Percentiles rank a stretch among this genome's conserved stretches.
These are phyloP conservation scores for Erebia aethiops DNA, from an alignment of 2,888 invertebrate genomes.

Conservation along the genomic window DNA sequence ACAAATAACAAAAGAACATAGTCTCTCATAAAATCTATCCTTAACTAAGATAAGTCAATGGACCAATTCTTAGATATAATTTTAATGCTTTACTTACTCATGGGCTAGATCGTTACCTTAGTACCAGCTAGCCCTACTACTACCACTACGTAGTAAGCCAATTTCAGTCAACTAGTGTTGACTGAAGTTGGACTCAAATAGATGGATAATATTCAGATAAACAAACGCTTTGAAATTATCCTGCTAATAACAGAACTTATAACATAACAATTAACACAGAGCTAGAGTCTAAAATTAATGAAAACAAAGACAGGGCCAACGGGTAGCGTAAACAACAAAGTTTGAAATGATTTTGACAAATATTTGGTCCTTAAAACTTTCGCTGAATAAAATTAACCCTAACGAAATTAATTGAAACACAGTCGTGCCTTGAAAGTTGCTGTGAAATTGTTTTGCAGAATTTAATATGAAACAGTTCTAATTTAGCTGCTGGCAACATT, in stretches of 20 bases:
- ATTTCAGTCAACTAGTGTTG: too few relatives aligned
- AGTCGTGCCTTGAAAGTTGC: constrained; percentile 42
- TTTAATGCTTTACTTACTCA: too few relatives aligned
- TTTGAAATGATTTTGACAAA: constrained; percentile 51
- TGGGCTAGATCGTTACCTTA: too few relatives aligned
- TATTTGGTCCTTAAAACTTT: constrained; percentile 58
- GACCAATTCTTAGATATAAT: too few relatives aligned
- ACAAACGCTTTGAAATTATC: neutral
- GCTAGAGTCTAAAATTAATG: constrained; percentile 8
- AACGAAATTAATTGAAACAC: constrained; percentile 55
- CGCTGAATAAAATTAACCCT: constrained; percentile 46
- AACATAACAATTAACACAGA: neutral
- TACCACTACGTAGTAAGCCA: too few relatives aligned
- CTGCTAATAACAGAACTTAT: neutral
- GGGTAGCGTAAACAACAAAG: constrained; percentile 53
- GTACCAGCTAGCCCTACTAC: too few relatives aligned
- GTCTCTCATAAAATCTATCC: too few relatives aligned
- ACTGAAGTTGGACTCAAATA: too few relatives aligned
- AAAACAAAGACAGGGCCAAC: constrained; percentile 39
- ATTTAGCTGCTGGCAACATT: constrained; percentile 27
- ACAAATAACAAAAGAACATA: too few relatives aligned
- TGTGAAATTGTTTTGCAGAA: constrained; percentile 25
- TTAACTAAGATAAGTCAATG: too few relatives aligned
- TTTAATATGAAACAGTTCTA: constrained; percentile 36
- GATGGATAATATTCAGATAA: too few relatives aligned